Evolutionary conservation across 2,113 vertebrate species (phyloP).

Genomic region (Notothenia rossii): DNA sequence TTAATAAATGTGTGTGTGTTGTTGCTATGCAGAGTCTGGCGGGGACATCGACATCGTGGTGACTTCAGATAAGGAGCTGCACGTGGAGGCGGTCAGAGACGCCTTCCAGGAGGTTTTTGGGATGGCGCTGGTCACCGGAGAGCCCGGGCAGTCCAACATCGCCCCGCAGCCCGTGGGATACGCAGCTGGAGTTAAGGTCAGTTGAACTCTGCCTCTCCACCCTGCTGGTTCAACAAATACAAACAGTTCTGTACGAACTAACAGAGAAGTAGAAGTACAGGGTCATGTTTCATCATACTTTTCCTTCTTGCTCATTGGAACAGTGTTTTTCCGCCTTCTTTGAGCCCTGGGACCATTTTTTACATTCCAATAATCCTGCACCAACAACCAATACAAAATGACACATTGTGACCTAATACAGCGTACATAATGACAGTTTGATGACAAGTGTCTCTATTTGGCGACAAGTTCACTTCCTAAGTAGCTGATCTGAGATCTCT

Average conservation of each 20-base stretch:
- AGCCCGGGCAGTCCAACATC: constrained; percentile 93
- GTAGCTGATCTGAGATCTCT: too few relatives aligned
- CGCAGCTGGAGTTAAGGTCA: constrained; percentile 96
- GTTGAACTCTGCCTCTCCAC: constrained; percentile 23
- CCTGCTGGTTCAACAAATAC: neutral
- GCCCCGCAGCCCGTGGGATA: constrained; percentile 97
- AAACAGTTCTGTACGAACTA: too few relatives aligned
- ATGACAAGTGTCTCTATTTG: too few relatives aligned
- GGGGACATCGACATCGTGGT: constrained; percentile 96
- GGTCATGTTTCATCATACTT: neutral
- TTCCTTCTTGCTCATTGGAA: neutral
- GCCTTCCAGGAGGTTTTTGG: constrained; percentile 99
- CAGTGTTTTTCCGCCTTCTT: too few relatives aligned
- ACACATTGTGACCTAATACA: too few relatives aligned
- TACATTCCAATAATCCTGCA: too few relatives aligned
- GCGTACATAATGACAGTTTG: too few relatives aligned
- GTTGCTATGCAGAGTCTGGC: constrained; percentile 87
- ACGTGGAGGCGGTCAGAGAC: constrained; percentile 92
- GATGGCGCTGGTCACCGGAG: constrained; percentile 93
- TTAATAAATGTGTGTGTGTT: neutral
- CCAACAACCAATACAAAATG: too few relatives aligned
- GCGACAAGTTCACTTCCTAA: too few relatives aligned
- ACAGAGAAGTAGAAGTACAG: neutral
- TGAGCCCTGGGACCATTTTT: too few relatives aligned
- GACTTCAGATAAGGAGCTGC: constrained; percentile 92